Conservation (phyloP, 1,140 invertebrate genomes). For the Saxidomus purpurata region DNA sequence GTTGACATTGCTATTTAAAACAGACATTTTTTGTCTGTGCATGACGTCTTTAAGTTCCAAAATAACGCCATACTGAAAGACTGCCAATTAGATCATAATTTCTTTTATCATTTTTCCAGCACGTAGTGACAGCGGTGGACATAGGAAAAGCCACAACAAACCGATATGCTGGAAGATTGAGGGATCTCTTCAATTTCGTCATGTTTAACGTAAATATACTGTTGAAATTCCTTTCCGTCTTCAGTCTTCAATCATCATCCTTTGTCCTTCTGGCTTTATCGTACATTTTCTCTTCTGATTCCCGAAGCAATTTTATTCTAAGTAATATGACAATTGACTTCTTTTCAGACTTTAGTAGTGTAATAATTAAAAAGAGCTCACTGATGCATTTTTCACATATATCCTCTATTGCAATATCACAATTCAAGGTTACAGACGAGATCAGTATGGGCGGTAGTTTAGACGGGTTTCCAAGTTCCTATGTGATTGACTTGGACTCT, state of each 20-base stretch:
- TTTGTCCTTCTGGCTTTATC: neutral
- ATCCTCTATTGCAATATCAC: no score
- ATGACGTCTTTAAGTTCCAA: no score
- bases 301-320: no score
- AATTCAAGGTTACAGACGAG: conserved; percentile 62
- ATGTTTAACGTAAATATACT: conserved; percentile 63
- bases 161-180: conserved; percentile 53
- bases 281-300: neutral
- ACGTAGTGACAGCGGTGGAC: conserved; percentile 68
- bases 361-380: no score
- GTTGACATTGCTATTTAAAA: no score
- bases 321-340: no score
- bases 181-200: conserved; percentile 71
- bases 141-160: conserved; percentile 70
- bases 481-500: conserved; percentile 64
- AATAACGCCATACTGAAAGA: no score
- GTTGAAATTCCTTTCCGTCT: neutral
- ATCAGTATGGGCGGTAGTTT: conserved; percentile 69
- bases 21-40: no score
- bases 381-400: no score
- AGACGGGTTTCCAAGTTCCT: conserved; percentile 69
- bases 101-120: conserved; percentile 38
- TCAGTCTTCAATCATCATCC: neutral
- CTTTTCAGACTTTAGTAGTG: no score
- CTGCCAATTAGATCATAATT: no score